phyloP scores from a whole-genome alignment of 2,113 vertebrate genomes.

The Pipra filicauda region DNA sequence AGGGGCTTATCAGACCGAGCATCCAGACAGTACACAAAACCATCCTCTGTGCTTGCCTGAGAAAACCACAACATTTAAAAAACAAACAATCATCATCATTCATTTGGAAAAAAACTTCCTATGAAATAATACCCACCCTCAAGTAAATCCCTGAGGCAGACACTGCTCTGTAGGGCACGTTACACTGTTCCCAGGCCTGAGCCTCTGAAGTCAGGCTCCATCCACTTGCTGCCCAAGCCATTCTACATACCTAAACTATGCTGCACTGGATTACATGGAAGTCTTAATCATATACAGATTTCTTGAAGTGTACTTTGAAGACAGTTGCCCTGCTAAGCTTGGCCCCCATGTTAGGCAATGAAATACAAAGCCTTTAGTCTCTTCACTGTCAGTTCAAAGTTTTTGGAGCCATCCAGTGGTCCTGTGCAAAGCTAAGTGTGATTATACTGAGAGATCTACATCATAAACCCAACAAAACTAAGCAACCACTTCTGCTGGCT shows the following conservation, averaged over 20 bases:
- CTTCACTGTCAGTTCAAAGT: background rate
- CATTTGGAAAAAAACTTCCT: background rate
- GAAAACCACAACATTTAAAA: background rate
- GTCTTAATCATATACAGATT: background rate
- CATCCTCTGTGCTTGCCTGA: slow-evolving; percentile 95
- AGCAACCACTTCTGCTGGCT: background rate
- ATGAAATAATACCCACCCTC: background rate
- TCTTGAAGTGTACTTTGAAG: background rate
- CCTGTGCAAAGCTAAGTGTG: background rate
- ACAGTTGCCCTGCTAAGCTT: background rate
- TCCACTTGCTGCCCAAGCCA: background rate
- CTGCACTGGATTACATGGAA: background rate
- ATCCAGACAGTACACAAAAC: slow-evolving; percentile 95
- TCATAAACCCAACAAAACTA: background rate
- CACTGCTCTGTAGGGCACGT: fast-evolving
- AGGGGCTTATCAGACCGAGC: slow-evolving; percentile 93
- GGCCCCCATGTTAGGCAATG: background rate
- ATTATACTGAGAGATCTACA: background rate
- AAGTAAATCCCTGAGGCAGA: background rate
- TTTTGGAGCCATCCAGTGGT: background rate
- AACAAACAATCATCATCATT: background rate
- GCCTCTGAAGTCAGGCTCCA: background rate
- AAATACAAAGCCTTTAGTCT: background rate
- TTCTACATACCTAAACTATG: background rate
- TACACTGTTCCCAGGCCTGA: background rate